phyloP scores from a whole-genome alignment of 2,888 invertebrate genomes.

The Limnephilus auricula region DNA sequence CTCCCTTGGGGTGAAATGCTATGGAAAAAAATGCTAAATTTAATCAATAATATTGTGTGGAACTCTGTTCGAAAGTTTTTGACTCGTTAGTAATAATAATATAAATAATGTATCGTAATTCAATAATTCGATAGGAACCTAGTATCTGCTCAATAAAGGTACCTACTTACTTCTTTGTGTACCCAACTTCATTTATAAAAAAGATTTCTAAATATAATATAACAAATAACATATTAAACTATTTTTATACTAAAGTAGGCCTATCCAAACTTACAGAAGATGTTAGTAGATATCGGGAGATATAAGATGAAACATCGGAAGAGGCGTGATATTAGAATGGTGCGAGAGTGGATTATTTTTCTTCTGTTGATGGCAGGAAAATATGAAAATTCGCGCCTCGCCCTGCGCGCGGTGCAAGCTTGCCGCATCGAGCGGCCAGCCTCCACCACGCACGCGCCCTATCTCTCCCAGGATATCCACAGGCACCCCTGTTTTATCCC shows the following conservation, averaged over 20 bases:
- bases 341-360: neutral
- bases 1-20: too few species aligned
- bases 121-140: too few species aligned
- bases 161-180: too few species aligned
- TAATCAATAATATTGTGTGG: too few species aligned
- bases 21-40: too few species aligned
- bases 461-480: slow-evolving; percentile 46
- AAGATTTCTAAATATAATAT: too few species aligned
- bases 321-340: neutral
- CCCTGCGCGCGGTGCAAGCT: slow-evolving; percentile 52
- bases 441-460: slow-evolving; percentile 62
- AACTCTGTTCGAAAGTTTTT: too few species aligned
- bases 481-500: slow-evolving; percentile 18
- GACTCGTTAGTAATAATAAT: too few species aligned
- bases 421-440: slow-evolving; percentile 65
- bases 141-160: too few species aligned
- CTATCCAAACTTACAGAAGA: neutral
- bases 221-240: too few species aligned
- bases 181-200: too few species aligned
- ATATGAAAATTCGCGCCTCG: slow-evolving; percentile 30
- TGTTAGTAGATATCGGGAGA: neutral
- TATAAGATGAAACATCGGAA: neutral
- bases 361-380: neutral
- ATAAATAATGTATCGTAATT: too few species aligned
- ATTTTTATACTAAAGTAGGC: neutral